Evolutionary conservation across 2,888 invertebrate species (phyloP), one percentile per base, ranked within the genome.

Genomic region (Arge pagana): DNA sequence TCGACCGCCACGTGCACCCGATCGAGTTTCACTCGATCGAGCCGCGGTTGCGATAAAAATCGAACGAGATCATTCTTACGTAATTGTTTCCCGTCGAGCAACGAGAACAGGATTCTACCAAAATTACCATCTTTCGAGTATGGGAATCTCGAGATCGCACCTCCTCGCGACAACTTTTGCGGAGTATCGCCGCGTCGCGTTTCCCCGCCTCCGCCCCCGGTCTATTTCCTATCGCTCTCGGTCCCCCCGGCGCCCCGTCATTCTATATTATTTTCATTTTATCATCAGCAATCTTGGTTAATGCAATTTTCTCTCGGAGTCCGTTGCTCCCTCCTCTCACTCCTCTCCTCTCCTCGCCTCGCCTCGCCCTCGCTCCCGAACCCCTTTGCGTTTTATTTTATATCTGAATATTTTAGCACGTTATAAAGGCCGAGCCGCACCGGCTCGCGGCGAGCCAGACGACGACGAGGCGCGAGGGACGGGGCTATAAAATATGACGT

Each of bases 201-300:
- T 55, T 50, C 13, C 21, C 23, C 18, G 10, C 10, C 16, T 36
- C 21, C 31, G 16, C 3, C 13, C n/a, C 11, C 30, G 24, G 13
- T 36, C 59, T 55, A 56, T 58, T 53, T 50, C 31, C 31, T 58
- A 28, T 41, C 33, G 21, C 40, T 31, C 21, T 35, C 23, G 24
- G 19, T 26, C 21, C 40, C 40, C 23, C 24, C 11, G 18, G 45
- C 21, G n/a, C 65, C 68, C 62, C 71, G 72, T 74, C 73, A 67
- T 73, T 73, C 66, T 67, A 68, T 68, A 72, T 74, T 74, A 74
- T 72, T 72, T 73, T 72, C 73, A 71, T 73, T 74, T 74, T 74
- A 72, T 74, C 74, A 71, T 68, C 72, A 65, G 75, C 72, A 74
- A 75, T 73, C 73, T 74, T 74, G 69, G 71, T 72, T 74, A 73